Conservation (phyloP, 2,113 vertebrate species). For the Emydocephalus ijimae region DNA sequence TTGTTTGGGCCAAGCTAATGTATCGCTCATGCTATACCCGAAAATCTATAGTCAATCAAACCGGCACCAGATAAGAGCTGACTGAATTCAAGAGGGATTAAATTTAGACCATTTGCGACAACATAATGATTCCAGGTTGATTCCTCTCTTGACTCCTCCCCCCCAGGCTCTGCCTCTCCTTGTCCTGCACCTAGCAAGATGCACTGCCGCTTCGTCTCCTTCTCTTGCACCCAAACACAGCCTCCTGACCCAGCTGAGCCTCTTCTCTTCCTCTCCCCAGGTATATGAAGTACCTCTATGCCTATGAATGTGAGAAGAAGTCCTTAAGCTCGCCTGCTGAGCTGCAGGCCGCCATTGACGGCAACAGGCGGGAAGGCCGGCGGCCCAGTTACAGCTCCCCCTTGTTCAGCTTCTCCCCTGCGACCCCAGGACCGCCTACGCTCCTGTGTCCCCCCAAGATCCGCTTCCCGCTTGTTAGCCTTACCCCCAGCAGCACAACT, state of each 20-base stretch:
- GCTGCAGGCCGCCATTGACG: slow-evolving; percentile 93
- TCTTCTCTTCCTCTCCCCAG: slow-evolving; percentile 38
- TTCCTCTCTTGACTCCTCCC: background rate
- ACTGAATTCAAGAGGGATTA: background rate
- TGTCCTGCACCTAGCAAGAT: background rate
- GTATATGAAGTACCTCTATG: slow-evolving; percentile 96
- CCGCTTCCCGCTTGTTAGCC: slow-evolving; percentile 77
- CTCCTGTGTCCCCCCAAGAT: slow-evolving; percentile 80
- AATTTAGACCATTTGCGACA: background rate
- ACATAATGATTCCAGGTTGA: background rate
- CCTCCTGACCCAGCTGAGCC: background rate
- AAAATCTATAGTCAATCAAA: background rate
- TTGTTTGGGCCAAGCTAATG: no score
- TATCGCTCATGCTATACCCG: no score
- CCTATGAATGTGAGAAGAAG: slow-evolving; percentile 97
- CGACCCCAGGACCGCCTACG: slow-evolving; percentile 55
- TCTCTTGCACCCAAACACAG: background rate
- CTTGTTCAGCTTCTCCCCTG: slow-evolving; percentile 82
- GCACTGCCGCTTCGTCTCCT: fast-evolving
- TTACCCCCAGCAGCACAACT: slow-evolving; percentile 64
- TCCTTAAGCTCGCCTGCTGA: slow-evolving; percentile 91
- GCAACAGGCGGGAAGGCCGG: slow-evolving; percentile 91
- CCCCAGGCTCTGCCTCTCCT: no score
- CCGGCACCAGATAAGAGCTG: background rate
- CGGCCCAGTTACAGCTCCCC: slow-evolving; percentile 92